Conservation (phyloP, 2,113 vertebrate genomes). For the Corapipo altera region DNA sequence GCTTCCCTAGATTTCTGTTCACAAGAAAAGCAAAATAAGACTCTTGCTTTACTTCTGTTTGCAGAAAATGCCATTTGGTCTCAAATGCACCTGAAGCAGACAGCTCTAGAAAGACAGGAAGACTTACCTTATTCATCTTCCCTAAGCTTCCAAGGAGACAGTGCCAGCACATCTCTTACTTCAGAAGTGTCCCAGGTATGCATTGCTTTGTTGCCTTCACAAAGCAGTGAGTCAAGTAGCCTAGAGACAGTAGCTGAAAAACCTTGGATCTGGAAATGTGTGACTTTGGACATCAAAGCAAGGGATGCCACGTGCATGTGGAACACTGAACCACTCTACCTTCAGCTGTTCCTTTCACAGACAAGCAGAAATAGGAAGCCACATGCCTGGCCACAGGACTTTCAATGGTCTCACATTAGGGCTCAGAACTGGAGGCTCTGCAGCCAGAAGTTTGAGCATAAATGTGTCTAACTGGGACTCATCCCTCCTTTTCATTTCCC, state of each 20-base stretch:
- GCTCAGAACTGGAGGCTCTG: background rate
- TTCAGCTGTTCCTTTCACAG: background rate
- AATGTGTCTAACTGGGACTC: background rate
- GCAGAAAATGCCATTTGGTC: constrained; percentile 63
- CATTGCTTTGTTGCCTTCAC: background rate
- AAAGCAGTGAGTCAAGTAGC: background rate
- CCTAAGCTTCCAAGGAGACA: constrained; percentile 52
- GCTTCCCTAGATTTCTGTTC: background rate
- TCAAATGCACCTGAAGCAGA: constrained; percentile 55
- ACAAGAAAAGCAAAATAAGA: background rate
- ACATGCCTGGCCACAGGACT: background rate
- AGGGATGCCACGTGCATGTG: background rate
- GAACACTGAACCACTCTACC: background rate
- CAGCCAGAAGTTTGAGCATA: background rate
- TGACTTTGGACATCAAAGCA: background rate
- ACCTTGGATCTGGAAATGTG: background rate
- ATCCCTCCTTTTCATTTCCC: constrained; percentile 33
- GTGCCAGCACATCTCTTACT: constrained; percentile 52
- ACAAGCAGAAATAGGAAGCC: background rate
- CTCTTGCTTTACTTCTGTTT: constrained; percentile 9
- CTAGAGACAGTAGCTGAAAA: background rate
- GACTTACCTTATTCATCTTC: constrained; percentile 39
- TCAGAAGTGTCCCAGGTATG: constrained; percentile 56
- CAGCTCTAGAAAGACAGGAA: constrained; percentile 18
- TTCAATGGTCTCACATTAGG: background rate